Conservation (phyloP, 2,888 invertebrate species). For the Calameuta filiformis region DNA sequence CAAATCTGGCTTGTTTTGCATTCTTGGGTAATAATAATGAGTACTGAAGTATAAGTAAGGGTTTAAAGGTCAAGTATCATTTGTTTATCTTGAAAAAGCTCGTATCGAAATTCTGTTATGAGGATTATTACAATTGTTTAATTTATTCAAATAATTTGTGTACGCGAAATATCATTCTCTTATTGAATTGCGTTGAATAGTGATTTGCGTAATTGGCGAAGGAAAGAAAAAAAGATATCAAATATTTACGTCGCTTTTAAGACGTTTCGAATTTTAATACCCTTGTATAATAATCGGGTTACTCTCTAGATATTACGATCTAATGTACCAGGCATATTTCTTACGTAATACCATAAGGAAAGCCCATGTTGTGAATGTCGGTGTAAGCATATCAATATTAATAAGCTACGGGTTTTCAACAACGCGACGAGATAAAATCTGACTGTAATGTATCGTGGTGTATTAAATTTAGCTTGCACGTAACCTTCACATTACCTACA, state of each 20-base stretch:
- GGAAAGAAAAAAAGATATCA: not conserved
- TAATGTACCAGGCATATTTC: not conserved
- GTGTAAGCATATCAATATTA: not conserved
- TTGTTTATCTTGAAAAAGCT: no score
- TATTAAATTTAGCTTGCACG: not conserved
- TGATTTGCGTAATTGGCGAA: not conserved
- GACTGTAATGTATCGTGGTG: not conserved
- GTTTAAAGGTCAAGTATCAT: no score
- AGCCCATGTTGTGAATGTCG: not conserved
- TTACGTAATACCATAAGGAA: not conserved
- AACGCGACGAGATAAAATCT: not conserved
- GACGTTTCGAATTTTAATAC: not conserved
- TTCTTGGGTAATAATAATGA: no score
- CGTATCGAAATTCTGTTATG: no score
- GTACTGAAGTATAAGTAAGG: no score
- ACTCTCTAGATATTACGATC: not conserved
- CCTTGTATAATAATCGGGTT: not conserved
- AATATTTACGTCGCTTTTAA: not conserved
- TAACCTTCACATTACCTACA: not conserved
- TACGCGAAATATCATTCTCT: not conserved
- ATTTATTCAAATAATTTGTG: not conserved
- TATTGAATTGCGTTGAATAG: not conserved
- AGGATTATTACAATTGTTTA: not conserved
- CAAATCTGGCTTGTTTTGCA: no score
- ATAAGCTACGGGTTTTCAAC: not conserved